These are phyloP conservation scores for Hyalella azteca DNA, from an alignment of 2,888 invertebrate species.

Conservation along the genomic window DNA sequence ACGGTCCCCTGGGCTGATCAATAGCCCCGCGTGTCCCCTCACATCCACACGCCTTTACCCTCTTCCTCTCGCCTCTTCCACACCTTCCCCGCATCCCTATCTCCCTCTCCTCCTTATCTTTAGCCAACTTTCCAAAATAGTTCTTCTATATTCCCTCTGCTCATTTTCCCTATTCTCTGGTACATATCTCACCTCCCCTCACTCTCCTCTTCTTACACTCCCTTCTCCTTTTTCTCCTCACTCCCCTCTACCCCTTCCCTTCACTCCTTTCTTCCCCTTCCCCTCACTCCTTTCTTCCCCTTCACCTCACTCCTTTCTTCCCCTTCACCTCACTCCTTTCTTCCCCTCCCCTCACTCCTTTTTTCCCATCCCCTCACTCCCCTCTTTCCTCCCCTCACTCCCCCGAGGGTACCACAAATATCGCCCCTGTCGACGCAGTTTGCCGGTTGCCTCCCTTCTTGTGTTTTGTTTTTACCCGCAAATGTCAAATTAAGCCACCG, in stretches of 20 bases:
- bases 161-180: background rate
- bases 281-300: background rate
- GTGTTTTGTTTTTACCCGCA: too few species aligned
- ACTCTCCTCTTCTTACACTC: background rate
- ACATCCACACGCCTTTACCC: background rate
- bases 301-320: background rate
- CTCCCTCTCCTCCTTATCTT: background rate
- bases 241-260: background rate
- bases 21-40: slow-evolving; percentile 31
- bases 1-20: slow-evolving; percentile 45
- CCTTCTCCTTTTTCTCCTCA: background rate
- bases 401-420: background rate
- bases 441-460: background rate
- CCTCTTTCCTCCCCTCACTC: background rate
- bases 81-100: slow-evolving; percentile 15
- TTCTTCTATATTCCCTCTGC: background rate
- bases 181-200: background rate
- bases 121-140: background rate
- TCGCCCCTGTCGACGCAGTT: too few species aligned
- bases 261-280: background rate
- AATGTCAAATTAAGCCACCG: too few species aligned
- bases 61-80: background rate
- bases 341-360: background rate
- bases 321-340: background rate
- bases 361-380: background rate